A percentile compares a stretch with the other conserved stretches of the same genome.
Conservation (phyloP, 2,797 vertebrate species). For the Cyprinodon diabolis region DNA sequence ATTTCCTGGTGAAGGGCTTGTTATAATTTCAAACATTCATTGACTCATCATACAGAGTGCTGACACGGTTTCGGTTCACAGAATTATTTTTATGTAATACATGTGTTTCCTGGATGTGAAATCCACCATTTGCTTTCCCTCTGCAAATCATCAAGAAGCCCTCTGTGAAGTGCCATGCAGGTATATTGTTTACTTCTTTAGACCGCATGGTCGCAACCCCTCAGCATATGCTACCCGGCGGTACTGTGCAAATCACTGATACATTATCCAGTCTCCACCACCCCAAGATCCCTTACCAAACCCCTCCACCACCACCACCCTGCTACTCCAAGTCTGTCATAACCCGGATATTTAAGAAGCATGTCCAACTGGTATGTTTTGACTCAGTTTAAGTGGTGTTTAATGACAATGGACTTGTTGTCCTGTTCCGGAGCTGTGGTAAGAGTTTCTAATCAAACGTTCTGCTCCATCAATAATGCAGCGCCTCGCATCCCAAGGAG, state of each 20-base stretch:
- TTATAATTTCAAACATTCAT: slow-evolving; percentile 76
- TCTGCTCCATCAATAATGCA: slow-evolving; percentile 83
- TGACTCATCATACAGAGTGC: slow-evolving; percentile 74
- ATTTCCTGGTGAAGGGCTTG: slow-evolving; percentile 76
- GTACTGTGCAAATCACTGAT: slow-evolving; percentile 58
- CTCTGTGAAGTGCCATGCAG: slow-evolving; percentile 53
- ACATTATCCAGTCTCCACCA: slow-evolving; percentile 63
- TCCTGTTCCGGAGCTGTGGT: slow-evolving; percentile 75
- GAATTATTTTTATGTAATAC: slow-evolving; percentile 65
- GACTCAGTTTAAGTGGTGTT: slow-evolving; percentile 81
- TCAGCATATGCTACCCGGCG: slow-evolving; percentile 39
- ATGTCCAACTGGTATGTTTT: slow-evolving; percentile 79
- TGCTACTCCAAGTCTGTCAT: slow-evolving; percentile 53
- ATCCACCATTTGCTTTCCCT: slow-evolving; percentile 54
- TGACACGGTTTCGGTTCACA: slow-evolving; percentile 71
- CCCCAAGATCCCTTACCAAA: neutral
- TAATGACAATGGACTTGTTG: slow-evolving; percentile 79
- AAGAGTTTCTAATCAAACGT: slow-evolving; percentile 82
- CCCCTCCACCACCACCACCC: neutral
- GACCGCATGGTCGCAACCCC: slow-evolving; percentile 39
- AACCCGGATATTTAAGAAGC: slow-evolving; percentile 76
- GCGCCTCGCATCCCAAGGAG: slow-evolving; percentile 71
- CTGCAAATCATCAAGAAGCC: slow-evolving; percentile 63
- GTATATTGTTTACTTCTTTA: slow-evolving; percentile 58
- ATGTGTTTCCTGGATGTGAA: slow-evolving; percentile 69